Base-by-base conservation (phyloP, 2,113 vertebrate species). In the Dolichotis patagonum region DNA sequence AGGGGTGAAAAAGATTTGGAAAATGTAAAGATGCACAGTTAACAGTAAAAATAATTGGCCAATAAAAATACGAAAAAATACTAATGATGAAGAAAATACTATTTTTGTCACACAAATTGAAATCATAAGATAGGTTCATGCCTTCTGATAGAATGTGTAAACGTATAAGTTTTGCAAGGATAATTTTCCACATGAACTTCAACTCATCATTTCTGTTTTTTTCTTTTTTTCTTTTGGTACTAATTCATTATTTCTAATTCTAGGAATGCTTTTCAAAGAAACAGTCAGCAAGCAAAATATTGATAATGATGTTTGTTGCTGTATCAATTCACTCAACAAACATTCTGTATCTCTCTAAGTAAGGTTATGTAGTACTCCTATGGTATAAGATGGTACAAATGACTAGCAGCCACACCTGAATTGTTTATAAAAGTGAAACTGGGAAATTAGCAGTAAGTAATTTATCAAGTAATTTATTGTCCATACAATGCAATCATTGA, bases 371-470 rank as follows among this genome's bases (percentile, higher is more conserved):
- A 49, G 6, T 46, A 54, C 19, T 56, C 87, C 52, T 24, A 83
- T n/a, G 6, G 22, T 71, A 69, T 62, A 88, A 73, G 14, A 54
- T 60, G 28, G 56, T 71, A 83, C 8, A 77, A 86, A 84, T 69
- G 73, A 49, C 43, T 26, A 82, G 12, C 58, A 77, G 65, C 35
- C 20, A 46, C 7, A 54, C 14, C 86, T 73, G 54, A 93, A 85
- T 38, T 88, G 56, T n/a, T 94, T 54, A 81, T 77, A 82, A 94
- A 94, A 90, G 17, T 13, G 32, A 90, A 96, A 92, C 73, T 28
- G 28, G 52, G 90, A 46, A 90, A 38, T 46, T 17, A 93, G 43
- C 17, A n/a, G 22, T 65, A 91, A 60, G 14, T 62, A 75, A 96
- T 14, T 90, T 85, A 96, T 46, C 19, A 89, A 69, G 28, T 52